These are phyloP conservation scores for Nycteola revayana DNA, from an alignment of 2,888 invertebrate species.

Conservation along the genomic window DNA sequence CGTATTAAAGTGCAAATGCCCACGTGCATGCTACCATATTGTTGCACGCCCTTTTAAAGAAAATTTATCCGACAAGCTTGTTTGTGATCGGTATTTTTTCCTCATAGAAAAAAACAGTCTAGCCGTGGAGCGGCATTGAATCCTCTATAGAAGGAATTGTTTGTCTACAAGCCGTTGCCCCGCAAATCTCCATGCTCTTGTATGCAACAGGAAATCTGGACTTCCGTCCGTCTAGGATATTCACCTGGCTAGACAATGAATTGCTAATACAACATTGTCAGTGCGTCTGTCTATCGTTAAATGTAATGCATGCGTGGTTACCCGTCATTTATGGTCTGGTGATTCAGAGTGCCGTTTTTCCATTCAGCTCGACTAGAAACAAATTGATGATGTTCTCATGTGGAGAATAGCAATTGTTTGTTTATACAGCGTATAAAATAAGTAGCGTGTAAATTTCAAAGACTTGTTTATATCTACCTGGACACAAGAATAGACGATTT, in stretches of 20 bases:
- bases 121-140: conserved; percentile 57
- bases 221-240: conserved; percentile 77
- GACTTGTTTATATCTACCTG: too few relatives aligned
- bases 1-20: conserved; percentile 13
- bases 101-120: conserved; percentile 46
- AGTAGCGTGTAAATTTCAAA: too few relatives aligned
- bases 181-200: conserved; percentile 35
- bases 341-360: conserved; percentile 42
- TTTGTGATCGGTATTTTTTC: conserved; percentile 32
- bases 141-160: conserved; percentile 58
- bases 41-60: conserved; percentile 23
- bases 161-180: conserved; percentile 62
- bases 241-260: conserved; percentile 71
- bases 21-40: conserved; percentile 20
- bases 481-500: too few relatives aligned
- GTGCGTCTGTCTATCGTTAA: conserved; percentile 49
- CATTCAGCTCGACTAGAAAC: conserved; percentile 8
- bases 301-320: conserved; percentile 57
- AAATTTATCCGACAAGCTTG: conserved; percentile 22
- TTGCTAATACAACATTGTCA: conserved; percentile 62
- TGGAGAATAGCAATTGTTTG: not conserved
- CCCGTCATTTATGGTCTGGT: conserved; percentile 63
- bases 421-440: too few relatives aligned
- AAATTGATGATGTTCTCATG: conserved; percentile 4
- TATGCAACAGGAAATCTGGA: conserved; percentile 72